A percentile compares a stretch with the other conserved stretches of the same genome.
Conservation (phyloP, 2,113 vertebrate genomes). For the Origma solitaria region DNA sequence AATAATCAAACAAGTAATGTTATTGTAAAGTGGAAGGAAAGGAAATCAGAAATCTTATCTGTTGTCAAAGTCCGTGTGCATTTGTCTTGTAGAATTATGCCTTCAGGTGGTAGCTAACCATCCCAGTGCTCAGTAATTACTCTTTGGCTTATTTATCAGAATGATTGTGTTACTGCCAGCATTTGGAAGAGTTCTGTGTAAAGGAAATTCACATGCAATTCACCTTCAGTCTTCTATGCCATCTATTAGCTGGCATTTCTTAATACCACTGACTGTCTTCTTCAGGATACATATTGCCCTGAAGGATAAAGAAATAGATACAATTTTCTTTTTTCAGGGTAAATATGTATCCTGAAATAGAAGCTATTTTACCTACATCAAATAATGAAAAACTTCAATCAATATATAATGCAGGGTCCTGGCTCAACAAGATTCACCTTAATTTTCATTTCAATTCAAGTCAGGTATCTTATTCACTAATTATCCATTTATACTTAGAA, state of each 20-base stretch:
- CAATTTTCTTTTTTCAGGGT: background rate
- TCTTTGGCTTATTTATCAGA: background rate
- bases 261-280: background rate
- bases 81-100: background rate
- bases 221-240: background rate
- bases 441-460: background rate
- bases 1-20: background rate
- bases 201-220: background rate
- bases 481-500: background rate
- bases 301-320: background rate
- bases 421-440: background rate
- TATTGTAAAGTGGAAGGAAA: background rate
- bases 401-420: background rate
- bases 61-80: background rate
- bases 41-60: background rate
- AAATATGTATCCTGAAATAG: background rate
- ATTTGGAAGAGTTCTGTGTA: background rate
- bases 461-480: background rate
- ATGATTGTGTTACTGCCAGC: background rate
- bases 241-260: background rate
- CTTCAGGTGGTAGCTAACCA: background rate
- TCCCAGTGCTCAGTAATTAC: background rate
- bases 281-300: background rate
- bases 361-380: background rate
- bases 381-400: background rate